phyloP scores from a whole-genome alignment of 2,113 vertebrate species.

The Barbus barbus region DNA sequence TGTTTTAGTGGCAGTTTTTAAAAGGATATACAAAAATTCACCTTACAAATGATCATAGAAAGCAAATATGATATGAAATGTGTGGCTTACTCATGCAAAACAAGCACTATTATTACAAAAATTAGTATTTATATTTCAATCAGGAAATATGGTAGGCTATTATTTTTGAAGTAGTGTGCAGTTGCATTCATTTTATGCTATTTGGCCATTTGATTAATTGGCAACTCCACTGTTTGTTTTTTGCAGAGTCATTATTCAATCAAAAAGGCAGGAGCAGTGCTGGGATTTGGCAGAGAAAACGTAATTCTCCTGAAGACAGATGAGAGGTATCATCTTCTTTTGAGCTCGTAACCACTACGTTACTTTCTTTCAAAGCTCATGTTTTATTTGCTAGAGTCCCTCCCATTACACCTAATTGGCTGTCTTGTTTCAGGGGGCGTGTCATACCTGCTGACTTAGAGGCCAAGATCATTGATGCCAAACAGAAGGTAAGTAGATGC shows the following conservation, averaged over 20 bases:
- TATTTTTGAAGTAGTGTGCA: no score
- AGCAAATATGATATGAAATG: no score
- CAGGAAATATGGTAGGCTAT: neutral
- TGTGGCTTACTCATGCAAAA: no score
- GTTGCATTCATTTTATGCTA: neutral
- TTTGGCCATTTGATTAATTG: neutral
- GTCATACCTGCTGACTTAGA: constrained; percentile 97
- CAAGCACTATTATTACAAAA: no score
- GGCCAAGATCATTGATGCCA: constrained; percentile 91
- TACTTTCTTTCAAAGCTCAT: neutral
- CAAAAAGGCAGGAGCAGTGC: constrained; percentile 94
- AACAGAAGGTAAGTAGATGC: constrained; percentile 85
- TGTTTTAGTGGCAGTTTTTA: no score
- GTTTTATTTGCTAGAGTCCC: neutral
- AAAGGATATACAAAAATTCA: no score
- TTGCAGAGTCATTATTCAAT: constrained; percentile 98
- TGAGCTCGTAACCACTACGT: neutral
- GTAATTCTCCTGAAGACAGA: constrained; percentile 95
- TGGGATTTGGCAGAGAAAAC: constrained; percentile 95
- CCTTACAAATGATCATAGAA: no score
- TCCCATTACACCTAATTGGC: constrained; percentile 27
- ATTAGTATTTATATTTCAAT: no score
- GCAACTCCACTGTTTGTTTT: neutral
- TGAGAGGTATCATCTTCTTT: constrained; percentile 79
- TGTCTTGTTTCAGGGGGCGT: constrained; percentile 86